A percentile compares a stretch with the other conserved stretches of the same genome.
Conservation (phyloP, 2,888 invertebrate genomes). For the Macrophya alboannulata region DNA sequence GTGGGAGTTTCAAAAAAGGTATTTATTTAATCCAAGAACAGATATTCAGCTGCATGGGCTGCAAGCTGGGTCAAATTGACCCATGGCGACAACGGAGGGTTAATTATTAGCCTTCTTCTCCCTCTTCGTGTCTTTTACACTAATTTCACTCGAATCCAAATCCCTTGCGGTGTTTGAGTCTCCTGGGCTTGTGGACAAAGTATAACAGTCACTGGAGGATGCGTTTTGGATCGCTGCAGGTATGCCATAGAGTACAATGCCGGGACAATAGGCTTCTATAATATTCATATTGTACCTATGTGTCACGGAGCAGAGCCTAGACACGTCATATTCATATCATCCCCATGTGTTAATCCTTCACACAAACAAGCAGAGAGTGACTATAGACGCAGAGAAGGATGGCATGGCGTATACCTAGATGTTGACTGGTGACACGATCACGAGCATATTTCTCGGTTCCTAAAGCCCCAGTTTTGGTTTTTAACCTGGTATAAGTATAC, state of each 20-base stretch:
- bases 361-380: not conserved
- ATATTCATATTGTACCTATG: conserved; percentile 27
- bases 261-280: conserved; percentile 22
- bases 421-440: conserved; percentile 1
- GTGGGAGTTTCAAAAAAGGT: too few species aligned
- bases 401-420: not conserved
- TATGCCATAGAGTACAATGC: not conserved
- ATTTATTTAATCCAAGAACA: too few species aligned
- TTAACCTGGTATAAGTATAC: not conserved
- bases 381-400: not conserved
- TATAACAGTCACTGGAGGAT: not conserved
- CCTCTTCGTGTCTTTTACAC: too few species aligned
- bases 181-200: too few species aligned
- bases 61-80: too few species aligned
- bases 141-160: too few species aligned
- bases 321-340: not conserved
- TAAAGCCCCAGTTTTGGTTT: conserved; percentile 1
- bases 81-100: too few species aligned
- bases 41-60: too few species aligned
- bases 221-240: not conserved
- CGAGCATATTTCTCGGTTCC: not conserved
- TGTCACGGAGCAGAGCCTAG: not conserved
- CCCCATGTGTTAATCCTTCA: not conserved
- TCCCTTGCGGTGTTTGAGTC: too few species aligned
- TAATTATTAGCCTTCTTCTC: too few species aligned